phyloP scores from a whole-genome alignment of 2,888 invertebrate species.

The Heliconius ethilla region DNA sequence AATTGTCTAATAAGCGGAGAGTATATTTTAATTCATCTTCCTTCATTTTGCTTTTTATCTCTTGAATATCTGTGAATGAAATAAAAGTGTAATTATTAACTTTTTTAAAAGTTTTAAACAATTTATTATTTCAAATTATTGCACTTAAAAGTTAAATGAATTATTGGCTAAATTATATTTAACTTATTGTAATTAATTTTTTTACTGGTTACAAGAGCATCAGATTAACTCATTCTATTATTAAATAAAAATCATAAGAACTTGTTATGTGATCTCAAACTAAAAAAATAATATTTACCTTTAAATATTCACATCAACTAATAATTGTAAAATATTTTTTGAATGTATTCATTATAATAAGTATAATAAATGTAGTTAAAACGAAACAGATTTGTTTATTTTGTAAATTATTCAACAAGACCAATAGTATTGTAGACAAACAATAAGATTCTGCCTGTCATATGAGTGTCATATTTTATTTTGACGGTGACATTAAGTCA shows the following conservation, averaged over 20 bases:
- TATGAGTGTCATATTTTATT: slow-evolving; percentile 19
- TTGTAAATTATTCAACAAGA: slow-evolving; percentile 13
- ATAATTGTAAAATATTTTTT: not conserved
- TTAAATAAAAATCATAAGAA: not conserved
- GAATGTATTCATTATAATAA: slow-evolving; percentile 1
- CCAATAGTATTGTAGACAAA: slow-evolving; percentile 14
- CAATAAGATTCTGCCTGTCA: slow-evolving; percentile 24
- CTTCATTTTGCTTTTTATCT: slow-evolving; percentile 56
- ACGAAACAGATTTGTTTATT: slow-evolving; percentile 21
- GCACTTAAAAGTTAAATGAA: not conserved
- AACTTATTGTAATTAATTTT: not conserved
- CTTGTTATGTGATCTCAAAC: not conserved
- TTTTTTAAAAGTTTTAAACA: not conserved
- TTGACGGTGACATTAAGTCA: not conserved
- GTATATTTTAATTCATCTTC: slow-evolving; percentile 75
- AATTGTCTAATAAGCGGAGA: slow-evolving; percentile 67
- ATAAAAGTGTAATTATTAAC: not conserved
- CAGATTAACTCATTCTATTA: not conserved
- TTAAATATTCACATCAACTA: slow-evolving; percentile 13
- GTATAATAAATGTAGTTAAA: not conserved
- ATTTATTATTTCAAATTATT: not conserved
- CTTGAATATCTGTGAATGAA: slow-evolving; percentile 16
- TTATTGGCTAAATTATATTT: not conserved
- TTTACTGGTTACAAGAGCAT: not conserved
- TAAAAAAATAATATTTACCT: slow-evolving; percentile 12